phyloP scores from a whole-genome alignment of 30 jellyfish, hydroid and myxozoan species.

The Hydractinia symbiolongicarpus region DNA sequence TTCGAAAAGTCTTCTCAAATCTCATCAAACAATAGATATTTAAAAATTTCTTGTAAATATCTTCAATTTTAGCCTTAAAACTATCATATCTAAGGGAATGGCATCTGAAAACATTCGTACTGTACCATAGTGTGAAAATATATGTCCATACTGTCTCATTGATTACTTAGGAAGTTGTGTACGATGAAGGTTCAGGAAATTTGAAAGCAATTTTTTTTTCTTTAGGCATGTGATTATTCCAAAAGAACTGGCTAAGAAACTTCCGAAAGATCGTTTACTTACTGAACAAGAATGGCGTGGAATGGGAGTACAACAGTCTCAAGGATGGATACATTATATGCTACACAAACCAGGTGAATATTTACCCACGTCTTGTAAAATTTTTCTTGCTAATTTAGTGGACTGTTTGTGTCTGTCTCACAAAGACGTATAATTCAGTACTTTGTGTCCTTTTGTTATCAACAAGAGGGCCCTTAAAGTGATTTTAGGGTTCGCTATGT shows the following conservation, averaged over 20 bases:
- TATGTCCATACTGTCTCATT: too few relatives aligned
- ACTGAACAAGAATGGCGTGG: conserved; percentile 87
- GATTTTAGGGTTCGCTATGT: not conserved
- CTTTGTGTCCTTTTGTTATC: not conserved
- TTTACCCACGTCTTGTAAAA: not conserved
- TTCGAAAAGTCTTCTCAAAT: too few relatives aligned
- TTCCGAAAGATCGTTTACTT: conserved; percentile 54
- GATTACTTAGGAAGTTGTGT: too few relatives aligned
- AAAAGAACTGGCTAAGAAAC: conserved; percentile 74
- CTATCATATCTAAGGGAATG: too few relatives aligned
- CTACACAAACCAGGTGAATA: conserved; percentile 89
- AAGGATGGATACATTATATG: conserved; percentile 96
- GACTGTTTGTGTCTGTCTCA: not conserved
- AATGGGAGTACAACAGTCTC: conserved; percentile 82
- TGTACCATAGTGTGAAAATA: too few relatives aligned
- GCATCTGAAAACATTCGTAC: too few relatives aligned
- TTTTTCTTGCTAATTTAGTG: not conserved
- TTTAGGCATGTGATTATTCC: conserved; percentile 85
- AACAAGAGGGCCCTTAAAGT: not conserved
- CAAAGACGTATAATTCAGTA: not conserved
- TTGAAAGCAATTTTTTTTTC: not conserved
- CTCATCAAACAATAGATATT: too few relatives aligned
- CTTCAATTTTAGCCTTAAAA: too few relatives aligned
- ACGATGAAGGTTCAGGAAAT: too few relatives aligned
- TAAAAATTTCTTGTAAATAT: too few relatives aligned